A percentile compares a stretch with the other conserved stretches of the same genome.
Evolutionary conservation across 1,140 invertebrate species (phyloP).

Genomic region (Drosophila arizonae): DNA sequence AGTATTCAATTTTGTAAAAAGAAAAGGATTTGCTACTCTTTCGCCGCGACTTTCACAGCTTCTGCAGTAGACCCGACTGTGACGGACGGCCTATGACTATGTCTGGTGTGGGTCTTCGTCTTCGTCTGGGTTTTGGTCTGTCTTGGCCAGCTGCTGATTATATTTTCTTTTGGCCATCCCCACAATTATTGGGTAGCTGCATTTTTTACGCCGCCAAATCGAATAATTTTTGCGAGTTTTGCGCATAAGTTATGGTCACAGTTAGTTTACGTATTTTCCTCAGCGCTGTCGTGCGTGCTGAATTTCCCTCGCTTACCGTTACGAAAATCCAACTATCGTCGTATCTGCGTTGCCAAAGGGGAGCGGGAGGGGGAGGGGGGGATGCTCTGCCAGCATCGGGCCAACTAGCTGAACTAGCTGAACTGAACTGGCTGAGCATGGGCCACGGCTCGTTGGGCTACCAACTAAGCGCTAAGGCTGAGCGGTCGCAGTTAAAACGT

Average conservation of each 20-base stretch:
- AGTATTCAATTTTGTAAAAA: constrained; percentile 42
- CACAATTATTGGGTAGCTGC: constrained; percentile 51
- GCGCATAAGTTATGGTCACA: constrained; percentile 57
- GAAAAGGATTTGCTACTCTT: constrained; percentile 44
- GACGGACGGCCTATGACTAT: not conserved
- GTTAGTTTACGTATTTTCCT: constrained; percentile 41
- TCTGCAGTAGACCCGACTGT: constrained; percentile 41
- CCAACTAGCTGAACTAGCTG: constrained; percentile 6
- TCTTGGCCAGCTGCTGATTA: constrained; percentile 12
- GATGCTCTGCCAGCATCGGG: not conserved
- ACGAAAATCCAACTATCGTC: constrained; percentile 6
- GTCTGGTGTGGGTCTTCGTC: no score
- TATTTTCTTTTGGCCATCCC: constrained; percentile 29
- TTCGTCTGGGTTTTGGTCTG: not conserved
- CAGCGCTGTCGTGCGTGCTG: constrained; percentile 45
- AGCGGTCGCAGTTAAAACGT: constrained; percentile 8
- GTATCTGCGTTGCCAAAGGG: not conserved
- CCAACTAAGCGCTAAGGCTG: constrained; percentile 50
- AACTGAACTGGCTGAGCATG: constrained; percentile 10
- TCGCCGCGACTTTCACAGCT: constrained; percentile 52
- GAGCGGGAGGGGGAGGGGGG: not conserved
- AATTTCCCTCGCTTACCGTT: constrained; percentile 56
- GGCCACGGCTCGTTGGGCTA: constrained; percentile 51
- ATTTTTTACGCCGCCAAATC: constrained; percentile 55
- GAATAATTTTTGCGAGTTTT: constrained; percentile 44